Evolutionary conservation across 2,888 invertebrate species (phyloP), one percentile per base, ranked within the genome.

Genomic region (Frankliniella intonsa): DNA sequence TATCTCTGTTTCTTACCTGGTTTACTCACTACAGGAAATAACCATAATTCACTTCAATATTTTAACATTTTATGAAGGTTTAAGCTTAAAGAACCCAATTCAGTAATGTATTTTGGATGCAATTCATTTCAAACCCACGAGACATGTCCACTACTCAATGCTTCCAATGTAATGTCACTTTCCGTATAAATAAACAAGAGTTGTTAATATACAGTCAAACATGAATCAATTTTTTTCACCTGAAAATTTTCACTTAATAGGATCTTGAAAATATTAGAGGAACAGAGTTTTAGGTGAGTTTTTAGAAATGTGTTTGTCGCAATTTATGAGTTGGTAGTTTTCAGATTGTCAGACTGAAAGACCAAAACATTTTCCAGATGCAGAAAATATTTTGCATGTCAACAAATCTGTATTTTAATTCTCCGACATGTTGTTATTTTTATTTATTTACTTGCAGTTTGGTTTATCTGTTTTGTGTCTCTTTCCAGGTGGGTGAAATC

Each of bases 401-500:
- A 1, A 19, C 55, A 55, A 55, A 12, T 14, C 0, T 55, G 0
- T 5, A 38, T 5, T 38, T 38, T 38, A 38, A 38, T 38, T 38
- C 2, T 5, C 5, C 3, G 38, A 38, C 5, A 5, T 38, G 38
- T 38, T 5, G 2, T 38, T 3, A 38, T 38, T 38, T 38, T 3
- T 3, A 38, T 2, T 38, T 38, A 3, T 2, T 38, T 3, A 38
- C 38, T 38, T 38, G 38, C 2, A 38, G 38, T 38, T 38, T 38
- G 3, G 5, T 62, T 62, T 17, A 0, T 17, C 17, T 14, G 17
- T 14, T 62, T 17, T 14, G 19, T n/a, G 11, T 81, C 38, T 38
- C 14, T 80, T 84, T 83, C 81, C 81, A 84, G 84, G 76, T 84
- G 51, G 79, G 79, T 14, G 55, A 69, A 55, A 65, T 83, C 8